Base-by-base conservation (phyloP, 1,140 invertebrate genomes). In the Ostrea denselamellosa region DNA sequence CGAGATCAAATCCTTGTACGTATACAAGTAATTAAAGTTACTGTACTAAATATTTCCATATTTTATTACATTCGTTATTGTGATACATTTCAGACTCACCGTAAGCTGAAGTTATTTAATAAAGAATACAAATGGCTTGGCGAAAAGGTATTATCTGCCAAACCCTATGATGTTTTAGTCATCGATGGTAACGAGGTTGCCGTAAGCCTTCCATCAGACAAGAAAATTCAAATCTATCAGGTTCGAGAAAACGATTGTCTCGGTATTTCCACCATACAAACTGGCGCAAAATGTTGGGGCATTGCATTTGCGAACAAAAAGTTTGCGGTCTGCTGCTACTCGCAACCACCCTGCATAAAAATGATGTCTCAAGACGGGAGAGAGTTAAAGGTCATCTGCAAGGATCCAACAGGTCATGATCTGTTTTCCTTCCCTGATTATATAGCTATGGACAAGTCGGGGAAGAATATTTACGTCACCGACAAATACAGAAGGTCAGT, bases 361-460 rank as follows among this genome's bases (percentile, higher is more conserved):
- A 54, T 90, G 28, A 90, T 90, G 90, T 89, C 90, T 77, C 87
- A 87, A 87, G 90, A 90, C 51, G 90, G 90, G 2, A 87, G 90
- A 34, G 90, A 90, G 71, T 62, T 90, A 19, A 90, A 90, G 82
- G 83, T 89, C 77, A 89, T 90, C 19, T 86, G 83, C 8, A 87
- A 88, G 81, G 90, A 90, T 86, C 86, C 85, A 28, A 87, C 86
- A 28, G 90, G 85, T 81, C 87, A 89, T 53, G 89, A 90, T 22
- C 71, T 89, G 5, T 90, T 90, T 71, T 89, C 88, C 65, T 90
- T 90, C 83, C 90, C 90, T 34, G 90, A 90, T 56, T 90, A 90
- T 87, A 85, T 90, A n/a, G 90, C 89, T 17, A 56, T 90, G 10
- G 90, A 90, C 82, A 85, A 88, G 19, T 86, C 87, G 3, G 87